Base-by-base conservation (phyloP, 2,113 vertebrate genomes). In the Oenanthe melanoleuca region DNA sequence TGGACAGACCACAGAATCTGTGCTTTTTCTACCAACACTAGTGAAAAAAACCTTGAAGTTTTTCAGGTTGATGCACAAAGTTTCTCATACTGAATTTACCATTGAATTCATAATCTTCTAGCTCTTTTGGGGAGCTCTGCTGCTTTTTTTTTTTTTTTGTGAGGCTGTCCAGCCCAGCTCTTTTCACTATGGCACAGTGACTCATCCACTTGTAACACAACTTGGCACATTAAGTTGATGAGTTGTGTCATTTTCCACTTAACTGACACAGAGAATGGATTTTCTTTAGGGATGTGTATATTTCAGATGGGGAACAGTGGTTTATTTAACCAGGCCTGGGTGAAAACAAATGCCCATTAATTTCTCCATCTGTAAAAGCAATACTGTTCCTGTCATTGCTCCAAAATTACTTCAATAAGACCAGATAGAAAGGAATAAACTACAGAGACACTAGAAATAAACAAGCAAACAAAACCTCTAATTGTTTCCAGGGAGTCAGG, bases 61-160 rank as follows among this genome's bases (percentile, higher is more conserved):
- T 7, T 45, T 45, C 10, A 44, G 11, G 6, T 20, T 91, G 31
- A 42, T 26, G 4, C 77, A 34, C 0, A 4, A 40, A 89, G 2
- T 3, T 29, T 33, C 16, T 50, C 10, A 69, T 22, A 5, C 24
- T 63, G 25, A 50, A 63, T 66, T 74, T 74, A 37, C 12, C 11
- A 64, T 69, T 21, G 8, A 47, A 52, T 42, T 21, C 0, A 0
- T 42, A 49, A 34, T 18, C 20, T 33, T 71, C 20, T 72, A 45
- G 24, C 8, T 81, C 13, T n/a, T 67, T 11, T 66, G 9, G 8
- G 25, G 70, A 75, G 4, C 8, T 55, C 31, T 83, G 23, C 12
- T 52, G 52, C 49, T 11, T 60, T 38, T 84, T 72, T 38, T 87
- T 38, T 87, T 72, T 73, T 66, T 37, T 3, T 59, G 3, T 63